phyloP scores from a whole-genome alignment of 2,888 invertebrate genomes.

The Gnatocerus cornutus region DNA sequence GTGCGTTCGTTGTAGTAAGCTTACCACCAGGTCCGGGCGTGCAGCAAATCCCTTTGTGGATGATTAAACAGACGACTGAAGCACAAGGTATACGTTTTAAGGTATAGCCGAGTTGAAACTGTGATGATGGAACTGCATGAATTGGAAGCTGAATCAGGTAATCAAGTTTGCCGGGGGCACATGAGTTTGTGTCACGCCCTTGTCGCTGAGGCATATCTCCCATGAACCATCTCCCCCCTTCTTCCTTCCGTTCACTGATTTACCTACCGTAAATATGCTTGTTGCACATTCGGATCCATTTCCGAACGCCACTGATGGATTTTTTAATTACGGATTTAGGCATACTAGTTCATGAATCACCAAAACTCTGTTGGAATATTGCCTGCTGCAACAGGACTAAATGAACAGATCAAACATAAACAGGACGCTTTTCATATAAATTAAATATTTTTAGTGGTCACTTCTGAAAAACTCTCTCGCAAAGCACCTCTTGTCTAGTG shows the following conservation, averaged over 20 bases:
- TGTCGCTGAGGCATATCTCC: constrained; percentile 70
- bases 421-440: too few relatives aligned
- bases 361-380: too few relatives aligned
- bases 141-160: constrained; percentile 65
- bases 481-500: too few relatives aligned
- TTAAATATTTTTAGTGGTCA: too few relatives aligned
- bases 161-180: constrained; percentile 63
- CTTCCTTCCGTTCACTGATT: constrained; percentile 68
- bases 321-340: constrained; percentile 2
- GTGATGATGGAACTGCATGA: constrained; percentile 60
- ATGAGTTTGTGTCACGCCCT: constrained; percentile 67
- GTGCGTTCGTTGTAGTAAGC: constrained; percentile 8
- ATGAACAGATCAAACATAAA: too few relatives aligned
- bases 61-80: constrained; percentile 28
- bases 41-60: constrained; percentile 30
- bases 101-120: constrained; percentile 47
- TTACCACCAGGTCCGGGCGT: constrained; percentile 18
- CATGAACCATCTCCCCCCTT: constrained; percentile 63
- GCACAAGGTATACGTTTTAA: constrained; percentile 25
- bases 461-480: too few relatives aligned
- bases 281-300: constrained; percentile 54
- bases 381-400: too few relatives aligned
- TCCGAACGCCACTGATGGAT: constrained; percentile 30
- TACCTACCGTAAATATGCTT: constrained; percentile 60
- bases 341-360: background rate